Evolutionary conservation across 2,888 invertebrate genomes (phyloP).

Genomic region (Heliconius ismenius): DNA sequence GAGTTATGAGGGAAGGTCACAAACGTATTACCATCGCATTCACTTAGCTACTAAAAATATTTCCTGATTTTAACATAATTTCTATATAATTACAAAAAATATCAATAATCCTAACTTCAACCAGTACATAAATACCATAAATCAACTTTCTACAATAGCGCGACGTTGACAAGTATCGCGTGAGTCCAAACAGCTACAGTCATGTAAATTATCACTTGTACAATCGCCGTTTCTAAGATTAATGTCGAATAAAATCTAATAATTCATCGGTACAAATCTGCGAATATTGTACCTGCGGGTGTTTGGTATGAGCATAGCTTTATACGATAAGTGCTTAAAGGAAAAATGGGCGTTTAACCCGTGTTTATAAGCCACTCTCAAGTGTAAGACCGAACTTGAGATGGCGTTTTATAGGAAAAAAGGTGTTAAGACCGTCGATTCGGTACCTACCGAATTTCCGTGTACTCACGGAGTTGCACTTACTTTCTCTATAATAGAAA

Average conservation of each 20-base stretch:
- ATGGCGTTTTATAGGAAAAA: no score
- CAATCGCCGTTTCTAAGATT: constrained; percentile 21
- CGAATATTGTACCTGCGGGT: background rate
- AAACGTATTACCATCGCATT: background rate
- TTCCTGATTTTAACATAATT: background rate
- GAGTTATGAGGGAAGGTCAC: background rate
- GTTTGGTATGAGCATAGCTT: background rate
- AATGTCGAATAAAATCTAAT: constrained; percentile 27
- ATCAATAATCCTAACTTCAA: background rate
- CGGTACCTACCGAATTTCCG: no score
- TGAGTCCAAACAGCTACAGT: constrained; percentile 37
- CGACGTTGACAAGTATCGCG: constrained; percentile 30
- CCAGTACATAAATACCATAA: constrained; percentile 17
- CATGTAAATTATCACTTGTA: constrained; percentile 38
- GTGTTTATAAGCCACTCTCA: no score
- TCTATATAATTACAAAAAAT: background rate
- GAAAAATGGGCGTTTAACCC: background rate
- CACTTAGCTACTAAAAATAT: background rate
- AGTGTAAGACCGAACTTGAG: no score
- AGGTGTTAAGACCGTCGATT: no score
- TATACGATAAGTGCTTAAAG: background rate
- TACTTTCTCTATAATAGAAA: no score
- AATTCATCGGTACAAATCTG: constrained; percentile 27
- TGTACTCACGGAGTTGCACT: no score
- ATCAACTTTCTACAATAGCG: constrained; percentile 26